Evolutionary conservation across 2,888 invertebrate genomes (phyloP).

Genomic region (Mesodorylaimus sp.): DNA sequence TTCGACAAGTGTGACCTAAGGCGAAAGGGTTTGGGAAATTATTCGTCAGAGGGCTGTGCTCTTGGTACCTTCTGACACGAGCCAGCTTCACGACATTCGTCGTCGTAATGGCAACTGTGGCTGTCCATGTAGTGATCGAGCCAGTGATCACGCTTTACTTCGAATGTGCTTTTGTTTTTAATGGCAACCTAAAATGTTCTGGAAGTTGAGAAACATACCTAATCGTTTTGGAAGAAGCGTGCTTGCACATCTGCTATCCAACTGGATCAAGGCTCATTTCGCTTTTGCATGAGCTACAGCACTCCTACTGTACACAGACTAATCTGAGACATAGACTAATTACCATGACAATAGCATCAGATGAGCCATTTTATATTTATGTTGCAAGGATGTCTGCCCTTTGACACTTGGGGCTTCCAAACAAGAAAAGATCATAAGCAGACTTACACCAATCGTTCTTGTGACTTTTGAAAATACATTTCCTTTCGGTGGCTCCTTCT

Average conservation of each 20-base stretch:
- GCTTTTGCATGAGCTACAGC: too few relatives aligned
- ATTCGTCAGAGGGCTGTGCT: slow-evolving; percentile 11
- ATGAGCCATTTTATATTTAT: too few relatives aligned
- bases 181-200: slow-evolving; percentile 14
- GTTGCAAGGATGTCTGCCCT: too few relatives aligned
- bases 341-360: too few relatives aligned
- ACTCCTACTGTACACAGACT: too few relatives aligned
- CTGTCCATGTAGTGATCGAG: slow-evolving; percentile 19
- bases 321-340: too few relatives aligned
- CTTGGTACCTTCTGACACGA: slow-evolving; percentile 10
- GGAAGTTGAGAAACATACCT: too few relatives aligned
- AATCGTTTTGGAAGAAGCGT: background rate
- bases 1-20: slow-evolving; percentile 43
- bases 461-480: slow-evolving; percentile 60
- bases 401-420: too few relatives aligned
- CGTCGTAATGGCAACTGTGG: slow-evolving; percentile 18
- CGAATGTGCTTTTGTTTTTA: slow-evolving; percentile 14
- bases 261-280: too few relatives aligned
- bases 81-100: slow-evolving; percentile 13
- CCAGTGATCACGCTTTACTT: slow-evolving; percentile 19
- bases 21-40: slow-evolving; percentile 45
- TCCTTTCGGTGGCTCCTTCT: slow-evolving; percentile 55
- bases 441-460: too few relatives aligned
- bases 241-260: slow-evolving; percentile 48
- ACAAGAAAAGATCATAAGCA: too few relatives aligned